Base-by-base conservation (phyloP, 2,797 vertebrate species). In the Lepilemur septentrionalis region DNA sequence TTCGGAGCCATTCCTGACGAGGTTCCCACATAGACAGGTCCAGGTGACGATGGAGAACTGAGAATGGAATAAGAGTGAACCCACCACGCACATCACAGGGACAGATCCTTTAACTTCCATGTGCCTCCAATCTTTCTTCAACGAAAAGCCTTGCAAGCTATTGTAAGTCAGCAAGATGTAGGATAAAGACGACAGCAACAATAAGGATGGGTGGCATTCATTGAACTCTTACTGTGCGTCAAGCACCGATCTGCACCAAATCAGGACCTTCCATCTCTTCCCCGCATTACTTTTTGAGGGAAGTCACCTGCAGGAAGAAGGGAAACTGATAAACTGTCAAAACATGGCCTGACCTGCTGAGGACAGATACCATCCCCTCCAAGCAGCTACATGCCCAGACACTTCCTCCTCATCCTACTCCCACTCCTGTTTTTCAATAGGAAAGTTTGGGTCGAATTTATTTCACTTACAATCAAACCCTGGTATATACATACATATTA, bases 241-340 rank as follows among this genome's bases (percentile, higher is more conserved):
- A 41, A 52, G 8, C 10, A 69, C 11, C 82, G 18, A 67, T 1
- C 17, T 76, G 12, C 9, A 13, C 25, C 41, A n/a, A 0, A 28
- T 38, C 4, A 11, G 11, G 23, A 76, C 9, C 9, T 48, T 67
- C 13, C 22, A 48, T 41, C 23, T 76, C 63, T 59, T 43, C 20
- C 28, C 14, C 23, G 43, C 14, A 32, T 50, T 65, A n/a, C 2
- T 86, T 28, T 14, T 13, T 85, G 20, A 25, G 32, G n/a, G 70
- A 10, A n/a, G 8, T 20, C 2, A 12, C n/a, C 46, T 17, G 4
- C 0, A 5, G 22, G 20, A 46, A 25, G 28, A 63, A 30, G 52
- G 23, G 12, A 43, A 55, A 22, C 8, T n/a, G 17, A 14, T 87
- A 50, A 32, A 10, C 17, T 0, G 0, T 7, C 6, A 4, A 10